A percentile compares a stretch with the other conserved stretches of the same genome.
Evolutionary conservation across 2,797 vertebrate genomes (phyloP).

Genomic region (Pachyuromys duprasi): DNA sequence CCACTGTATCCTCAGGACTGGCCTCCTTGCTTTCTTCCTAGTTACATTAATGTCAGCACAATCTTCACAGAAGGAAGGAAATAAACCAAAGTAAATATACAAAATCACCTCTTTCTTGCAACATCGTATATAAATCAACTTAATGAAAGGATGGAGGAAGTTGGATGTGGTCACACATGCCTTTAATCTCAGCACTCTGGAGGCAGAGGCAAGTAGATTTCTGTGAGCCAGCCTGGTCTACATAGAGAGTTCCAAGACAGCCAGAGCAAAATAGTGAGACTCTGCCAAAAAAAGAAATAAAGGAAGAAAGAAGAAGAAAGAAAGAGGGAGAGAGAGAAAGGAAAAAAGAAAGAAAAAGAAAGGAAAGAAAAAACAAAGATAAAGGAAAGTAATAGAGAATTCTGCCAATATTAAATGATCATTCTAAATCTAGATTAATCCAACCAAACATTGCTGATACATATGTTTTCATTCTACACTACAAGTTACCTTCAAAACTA

Average conservation of each 20-base stretch:
- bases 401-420: neutral
- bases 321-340: accelerated
- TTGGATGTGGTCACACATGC: accelerated
- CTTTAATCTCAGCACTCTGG: neutral
- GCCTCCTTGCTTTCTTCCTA: neutral
- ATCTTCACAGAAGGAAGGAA: neutral
- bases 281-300: neutral
- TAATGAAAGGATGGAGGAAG: neutral
- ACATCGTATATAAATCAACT: neutral
- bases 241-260: neutral
- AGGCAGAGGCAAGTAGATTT: neutral
- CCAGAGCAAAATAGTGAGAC: neutral
- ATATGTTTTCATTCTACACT: neutral
- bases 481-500: neutral
- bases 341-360: accelerated
- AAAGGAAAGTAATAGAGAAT: neutral
- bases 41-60: neutral
- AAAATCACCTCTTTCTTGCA: neutral
- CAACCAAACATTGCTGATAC: neutral
- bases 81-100: neutral
- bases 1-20: neutral
- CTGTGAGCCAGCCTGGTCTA: neutral
- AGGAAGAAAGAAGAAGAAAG: too few species aligned
- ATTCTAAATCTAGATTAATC: neutral
- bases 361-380: neutral